Percentiles rank a stretch among this genome's conserved stretches.
Conservation (phyloP, 2,888 invertebrate species). For the Escarpia spicata region DNA sequence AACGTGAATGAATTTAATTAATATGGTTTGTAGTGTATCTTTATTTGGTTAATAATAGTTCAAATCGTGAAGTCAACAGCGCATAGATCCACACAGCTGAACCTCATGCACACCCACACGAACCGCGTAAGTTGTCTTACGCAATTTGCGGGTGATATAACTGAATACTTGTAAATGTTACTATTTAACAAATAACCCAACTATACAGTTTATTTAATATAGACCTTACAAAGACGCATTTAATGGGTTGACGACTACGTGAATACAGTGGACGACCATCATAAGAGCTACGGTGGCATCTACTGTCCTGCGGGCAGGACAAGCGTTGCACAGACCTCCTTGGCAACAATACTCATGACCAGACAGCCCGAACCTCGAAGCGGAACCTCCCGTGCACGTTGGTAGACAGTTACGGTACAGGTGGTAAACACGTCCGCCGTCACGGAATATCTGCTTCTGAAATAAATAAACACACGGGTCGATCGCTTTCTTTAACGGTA, state of each 20-base stretch:
- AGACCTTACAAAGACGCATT: background rate
- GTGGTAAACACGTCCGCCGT: slow-evolving; percentile 2
- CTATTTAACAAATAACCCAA: background rate
- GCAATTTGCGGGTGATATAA: background rate
- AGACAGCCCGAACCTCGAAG: background rate
- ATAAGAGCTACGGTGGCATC: background rate
- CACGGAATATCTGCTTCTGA: background rate
- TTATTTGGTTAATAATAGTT: no score
- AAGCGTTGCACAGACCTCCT: background rate
- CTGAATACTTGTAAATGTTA: background rate
- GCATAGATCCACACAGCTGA: no score
- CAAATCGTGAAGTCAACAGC: no score
- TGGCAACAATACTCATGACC: background rate
- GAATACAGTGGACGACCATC: background rate
- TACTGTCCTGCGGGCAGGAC: background rate
- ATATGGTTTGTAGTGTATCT: no score
- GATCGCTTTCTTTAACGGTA: background rate
- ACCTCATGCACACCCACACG: no score
- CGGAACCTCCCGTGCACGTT: background rate
- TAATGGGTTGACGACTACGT: background rate
- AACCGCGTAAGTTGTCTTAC: background rate
- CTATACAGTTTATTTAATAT: background rate
- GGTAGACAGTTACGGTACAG: background rate
- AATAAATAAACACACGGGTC: background rate
- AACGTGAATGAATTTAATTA: no score